phyloP scores from a whole-genome alignment of 2,113 vertebrate genomes.

The Pyrgilauda ruficollis region DNA sequence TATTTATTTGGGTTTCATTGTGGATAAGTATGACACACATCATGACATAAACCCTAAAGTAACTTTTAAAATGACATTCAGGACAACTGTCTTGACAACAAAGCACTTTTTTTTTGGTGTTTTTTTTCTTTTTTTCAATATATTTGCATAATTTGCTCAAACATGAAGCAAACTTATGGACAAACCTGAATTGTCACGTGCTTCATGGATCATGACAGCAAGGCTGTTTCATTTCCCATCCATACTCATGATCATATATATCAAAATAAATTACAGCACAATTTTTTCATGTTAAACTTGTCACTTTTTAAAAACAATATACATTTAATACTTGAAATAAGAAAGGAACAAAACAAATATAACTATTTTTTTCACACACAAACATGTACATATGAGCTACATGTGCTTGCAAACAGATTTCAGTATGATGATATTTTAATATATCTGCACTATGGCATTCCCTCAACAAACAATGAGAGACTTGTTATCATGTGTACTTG shows the following conservation, averaged over 20 bases:
- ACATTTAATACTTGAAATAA: slow-evolving; percentile 65
- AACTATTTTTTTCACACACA: slow-evolving; percentile 47
- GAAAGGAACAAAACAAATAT: slow-evolving; percentile 52
- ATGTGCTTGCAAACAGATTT: slow-evolving; percentile 59
- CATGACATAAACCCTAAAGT: slow-evolving; percentile 38
- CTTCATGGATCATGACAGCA: slow-evolving; percentile 47
- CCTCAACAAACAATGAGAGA: slow-evolving; percentile 5
- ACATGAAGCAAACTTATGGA: slow-evolving; percentile 27
- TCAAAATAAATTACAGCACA: slow-evolving; percentile 62
- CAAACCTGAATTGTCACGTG: slow-evolving; percentile 34
- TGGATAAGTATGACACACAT: slow-evolving; percentile 25
- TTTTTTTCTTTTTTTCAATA: background rate
- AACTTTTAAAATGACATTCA: slow-evolving; percentile 41
- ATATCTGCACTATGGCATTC: slow-evolving; percentile 39
- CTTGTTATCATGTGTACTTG: background rate
- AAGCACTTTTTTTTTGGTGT: background rate
- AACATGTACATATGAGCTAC: slow-evolving; percentile 70
- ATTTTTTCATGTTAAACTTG: slow-evolving; percentile 45
- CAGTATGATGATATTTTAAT: slow-evolving; percentile 20
- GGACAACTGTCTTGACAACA: slow-evolving; percentile 38
- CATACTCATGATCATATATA: slow-evolving; percentile 45
- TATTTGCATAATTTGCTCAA: slow-evolving; percentile 37
- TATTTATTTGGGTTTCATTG: slow-evolving; percentile 57
- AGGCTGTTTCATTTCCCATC: slow-evolving; percentile 31
- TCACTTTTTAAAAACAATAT: slow-evolving; percentile 66